Evolutionary conservation across 2,888 invertebrate genomes (phyloP), one percentile per base, ranked within the genome.

Genomic region (Caenorhabditis angaria): DNA sequence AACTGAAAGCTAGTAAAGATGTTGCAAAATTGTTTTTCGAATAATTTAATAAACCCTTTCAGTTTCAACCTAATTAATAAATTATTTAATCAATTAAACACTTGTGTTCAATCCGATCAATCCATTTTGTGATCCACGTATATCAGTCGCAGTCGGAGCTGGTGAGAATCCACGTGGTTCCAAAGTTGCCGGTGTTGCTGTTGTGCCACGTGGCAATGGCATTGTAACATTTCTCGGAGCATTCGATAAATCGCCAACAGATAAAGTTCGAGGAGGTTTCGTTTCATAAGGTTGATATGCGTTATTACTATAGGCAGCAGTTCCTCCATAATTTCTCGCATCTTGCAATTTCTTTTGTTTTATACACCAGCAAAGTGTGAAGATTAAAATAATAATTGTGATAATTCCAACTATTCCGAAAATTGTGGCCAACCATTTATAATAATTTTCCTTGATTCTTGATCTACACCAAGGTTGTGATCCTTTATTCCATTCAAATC

Each of bases 401-500:
- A 83, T 65, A 57, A 69, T 56, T 53, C 78, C 80, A 29, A 82
- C 70, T 64, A 76, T 70, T 56, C 77, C 82, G 68, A 85, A 80
- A 54, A 87, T 76, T 60, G 80, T 81, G 27, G 85, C 80, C 64
- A 86, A 70, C 84, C 85, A 87, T 60, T 81, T 85, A 78, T 85
- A 80, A 77, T 82, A 84, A 63, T 85, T 86, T 66, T 87, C 87
- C 77, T 83, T 82, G 74, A 85, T 83, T 53, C 86, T 77, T 27
- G 87, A 86, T 61, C 86, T 70, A 54, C 86, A 86, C 86, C 86
- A 86, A 47, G 86, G 86, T 64, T 86, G 86, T 47, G 64, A 71
- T 66, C 86, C 86, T 65, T 82, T 82, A 68, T 87, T 87, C 86
- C 86, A 86, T 64, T 86, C 85, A 66, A 84, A 86, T 12, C 86